A percentile compares a stretch with the other conserved stretches of the same genome.
Conservation (phyloP, 2,113 vertebrate species). For the Indicator maculatus region DNA sequence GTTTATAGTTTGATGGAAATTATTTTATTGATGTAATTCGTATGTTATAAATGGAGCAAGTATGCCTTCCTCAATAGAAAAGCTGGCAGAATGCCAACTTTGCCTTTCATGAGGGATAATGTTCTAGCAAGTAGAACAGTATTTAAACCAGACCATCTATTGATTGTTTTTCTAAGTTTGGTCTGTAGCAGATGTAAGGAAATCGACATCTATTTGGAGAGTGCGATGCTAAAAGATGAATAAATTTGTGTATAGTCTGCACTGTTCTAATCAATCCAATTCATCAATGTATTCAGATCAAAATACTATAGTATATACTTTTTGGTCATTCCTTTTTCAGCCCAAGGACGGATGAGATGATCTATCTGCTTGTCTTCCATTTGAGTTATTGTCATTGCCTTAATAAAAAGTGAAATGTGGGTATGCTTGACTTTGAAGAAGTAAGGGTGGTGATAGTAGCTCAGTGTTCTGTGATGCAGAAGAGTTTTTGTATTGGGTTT, state of each 20-base stretch:
- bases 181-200: background rate
- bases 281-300: background rate
- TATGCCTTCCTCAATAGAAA: background rate
- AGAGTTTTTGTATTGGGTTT: background rate
- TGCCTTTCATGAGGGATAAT: background rate
- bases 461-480: background rate
- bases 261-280: background rate
- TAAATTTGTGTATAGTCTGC: background rate
- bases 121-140: background rate
- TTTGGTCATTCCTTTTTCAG: background rate
- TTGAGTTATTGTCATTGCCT: background rate
- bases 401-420: background rate
- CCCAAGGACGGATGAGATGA: background rate
- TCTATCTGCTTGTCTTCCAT: background rate
- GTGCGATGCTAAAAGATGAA: background rate
- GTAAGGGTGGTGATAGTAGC: background rate
- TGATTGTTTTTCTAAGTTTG: background rate
- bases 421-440: background rate
- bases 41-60: background rate
- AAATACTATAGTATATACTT: background rate
- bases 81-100: background rate
- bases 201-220: background rate
- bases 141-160: background rate
- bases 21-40: background rate
- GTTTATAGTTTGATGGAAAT: background rate